These are phyloP conservation scores for Anticlea derivata DNA, from an alignment of 2,888 invertebrate species.

Conservation along the genomic window DNA sequence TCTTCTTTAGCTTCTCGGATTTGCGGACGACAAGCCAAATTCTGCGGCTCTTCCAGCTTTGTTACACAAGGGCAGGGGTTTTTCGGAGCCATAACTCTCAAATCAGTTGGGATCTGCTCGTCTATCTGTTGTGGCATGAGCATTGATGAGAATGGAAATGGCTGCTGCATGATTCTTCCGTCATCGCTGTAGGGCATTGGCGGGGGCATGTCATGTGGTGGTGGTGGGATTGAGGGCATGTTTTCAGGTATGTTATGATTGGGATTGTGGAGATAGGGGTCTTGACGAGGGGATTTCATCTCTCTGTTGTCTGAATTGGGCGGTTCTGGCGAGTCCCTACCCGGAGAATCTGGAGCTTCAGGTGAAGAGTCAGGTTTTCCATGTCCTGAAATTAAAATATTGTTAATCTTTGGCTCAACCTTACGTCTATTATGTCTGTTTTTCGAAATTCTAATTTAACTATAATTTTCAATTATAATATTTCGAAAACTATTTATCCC, in stretches of 20 bases:
- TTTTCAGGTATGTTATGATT: constrained; percentile 55
- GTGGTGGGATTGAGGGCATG: constrained; percentile 44
- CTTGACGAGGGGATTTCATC: constrained; percentile 65
- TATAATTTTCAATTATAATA: no score
- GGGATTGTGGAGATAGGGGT: constrained; percentile 62
- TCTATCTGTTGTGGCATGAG: constrained; percentile 65
- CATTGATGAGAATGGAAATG: constrained; percentile 66
- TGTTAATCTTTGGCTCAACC: not conserved
- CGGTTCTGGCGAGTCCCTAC: constrained; percentile 71
- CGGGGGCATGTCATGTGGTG: constrained; percentile 55
- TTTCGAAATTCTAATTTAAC: no score
- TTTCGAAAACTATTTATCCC: no score
- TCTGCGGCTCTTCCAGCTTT: constrained; percentile 65
- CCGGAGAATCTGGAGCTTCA: constrained; percentile 38
- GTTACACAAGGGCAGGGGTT: constrained; percentile 63
- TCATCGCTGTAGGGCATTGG: constrained; percentile 65
- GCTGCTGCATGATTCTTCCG: constrained; percentile 62
- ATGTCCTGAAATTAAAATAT: constrained; percentile 57
- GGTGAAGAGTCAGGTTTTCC: constrained; percentile 71
- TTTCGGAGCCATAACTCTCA: constrained; percentile 65
- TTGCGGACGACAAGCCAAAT: constrained; percentile 65
- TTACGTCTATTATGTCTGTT: no score
- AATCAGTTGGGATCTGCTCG: constrained; percentile 72
- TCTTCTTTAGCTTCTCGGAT: constrained; percentile 58
- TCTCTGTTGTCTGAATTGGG: constrained; percentile 59